Conservation (phyloP, 2,797 vertebrate genomes). For the Haliaeetus albicilla region DNA sequence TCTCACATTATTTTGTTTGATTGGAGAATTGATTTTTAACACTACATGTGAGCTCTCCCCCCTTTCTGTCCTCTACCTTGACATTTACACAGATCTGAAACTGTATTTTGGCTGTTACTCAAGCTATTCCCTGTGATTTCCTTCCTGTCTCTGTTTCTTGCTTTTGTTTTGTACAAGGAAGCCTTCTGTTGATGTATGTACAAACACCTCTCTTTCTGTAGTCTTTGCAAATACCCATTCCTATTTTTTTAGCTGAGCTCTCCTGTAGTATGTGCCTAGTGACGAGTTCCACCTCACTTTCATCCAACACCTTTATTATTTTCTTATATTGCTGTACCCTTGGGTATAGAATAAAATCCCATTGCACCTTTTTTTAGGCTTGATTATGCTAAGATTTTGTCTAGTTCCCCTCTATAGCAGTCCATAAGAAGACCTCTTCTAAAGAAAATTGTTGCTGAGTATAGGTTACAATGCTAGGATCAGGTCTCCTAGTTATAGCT, state of each 20-base stretch:
- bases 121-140: constrained; percentile 16
- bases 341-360: neutral
- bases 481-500: neutral
- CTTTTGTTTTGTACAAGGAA: constrained; percentile 29
- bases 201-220: neutral
- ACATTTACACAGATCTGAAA: neutral
- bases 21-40: neutral
- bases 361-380: neutral
- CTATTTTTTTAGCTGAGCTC: neutral
- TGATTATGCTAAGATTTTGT: neutral
- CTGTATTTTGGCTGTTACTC: constrained; percentile 9
- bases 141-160: constrained; percentile 42
- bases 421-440: neutral
- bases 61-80: neutral
- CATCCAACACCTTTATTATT: neutral
- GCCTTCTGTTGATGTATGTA: neutral
- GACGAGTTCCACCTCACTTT: neutral
- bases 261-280: neutral
- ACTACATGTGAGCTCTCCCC: neutral
- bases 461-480: neutral
- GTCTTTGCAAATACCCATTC: neutral
- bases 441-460: neutral
- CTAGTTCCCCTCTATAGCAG: neutral
- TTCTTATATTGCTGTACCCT: neutral
- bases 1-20: neutral